Percentiles rank a stretch among this genome's conserved stretches.
Evolutionary conservation across 2,113 vertebrate species (phyloP).

Genomic region (Jacana jacana): DNA sequence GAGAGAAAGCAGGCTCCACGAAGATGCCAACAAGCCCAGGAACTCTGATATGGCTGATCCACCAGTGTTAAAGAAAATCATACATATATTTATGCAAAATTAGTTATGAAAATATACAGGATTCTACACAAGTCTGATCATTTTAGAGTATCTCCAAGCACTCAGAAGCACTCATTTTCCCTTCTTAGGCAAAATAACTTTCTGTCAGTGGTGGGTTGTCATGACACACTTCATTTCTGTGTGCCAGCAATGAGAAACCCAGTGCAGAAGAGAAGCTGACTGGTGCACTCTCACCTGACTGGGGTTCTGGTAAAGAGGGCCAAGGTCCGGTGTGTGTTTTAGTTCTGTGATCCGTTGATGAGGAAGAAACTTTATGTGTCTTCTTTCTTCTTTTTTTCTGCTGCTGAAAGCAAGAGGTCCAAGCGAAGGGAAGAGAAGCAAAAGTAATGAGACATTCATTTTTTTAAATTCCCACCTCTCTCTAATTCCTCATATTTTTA

Average conservation of each 20-base stretch:
- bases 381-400: constrained; percentile 85
- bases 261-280: not conserved
- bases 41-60: not conserved
- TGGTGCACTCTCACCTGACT: constrained; percentile 41
- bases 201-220: not conserved
- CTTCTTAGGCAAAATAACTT: not conserved
- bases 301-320: constrained; percentile 28
- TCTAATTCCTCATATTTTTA: not conserved
- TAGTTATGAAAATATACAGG: not conserved
- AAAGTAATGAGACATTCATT: not conserved
- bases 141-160: not conserved
- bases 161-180: not conserved
- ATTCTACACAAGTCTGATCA: not conserved
- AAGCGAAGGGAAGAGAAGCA: not conserved
- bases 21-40: not conserved
- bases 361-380: constrained; percentile 62
- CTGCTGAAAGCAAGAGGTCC: constrained; percentile 42
- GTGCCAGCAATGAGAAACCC: not conserved
- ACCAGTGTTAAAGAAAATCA: not conserved
- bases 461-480: not conserved
- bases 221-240: not conserved
- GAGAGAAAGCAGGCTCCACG: not conserved
- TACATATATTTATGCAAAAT: not conserved
- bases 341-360: constrained; percentile 53
- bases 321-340: not conserved